Evolutionary conservation across 2,888 invertebrate species (phyloP).

Genomic region (Dicycla oo): DNA sequence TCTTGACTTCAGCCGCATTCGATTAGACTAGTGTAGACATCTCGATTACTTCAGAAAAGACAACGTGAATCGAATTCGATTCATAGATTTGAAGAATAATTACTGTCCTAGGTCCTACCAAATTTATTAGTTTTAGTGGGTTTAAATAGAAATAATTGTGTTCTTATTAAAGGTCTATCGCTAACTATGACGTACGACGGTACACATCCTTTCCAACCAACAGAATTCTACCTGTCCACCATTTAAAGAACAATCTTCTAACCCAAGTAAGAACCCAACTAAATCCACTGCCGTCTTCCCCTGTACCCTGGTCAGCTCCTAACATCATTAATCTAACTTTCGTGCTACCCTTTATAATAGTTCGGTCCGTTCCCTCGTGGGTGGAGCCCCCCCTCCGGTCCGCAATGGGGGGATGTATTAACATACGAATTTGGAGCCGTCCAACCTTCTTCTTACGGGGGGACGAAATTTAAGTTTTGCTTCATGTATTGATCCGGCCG

Average conservation of each 20-base stretch:
- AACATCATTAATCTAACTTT: constrained; percentile 91
- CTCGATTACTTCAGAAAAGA: too few relatives aligned
- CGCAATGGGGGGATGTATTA: constrained; percentile 80
- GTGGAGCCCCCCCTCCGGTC: constrained; percentile 70
- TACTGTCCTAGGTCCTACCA: too few relatives aligned
- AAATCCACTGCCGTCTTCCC: constrained; percentile 62
- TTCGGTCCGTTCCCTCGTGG: constrained; percentile 86
- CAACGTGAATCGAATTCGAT: too few relatives aligned
- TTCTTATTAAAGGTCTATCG: too few relatives aligned
- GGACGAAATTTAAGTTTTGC: constrained; percentile 89
- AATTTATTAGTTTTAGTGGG: too few relatives aligned
- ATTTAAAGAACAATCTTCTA: constrained; percentile 1
- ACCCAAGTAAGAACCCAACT: constrained; percentile 5
- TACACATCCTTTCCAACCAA: too few relatives aligned
- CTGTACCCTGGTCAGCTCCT: constrained; percentile 88
- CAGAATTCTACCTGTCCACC: not conserved
- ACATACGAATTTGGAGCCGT: constrained; percentile 89
- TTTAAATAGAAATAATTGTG: too few relatives aligned
- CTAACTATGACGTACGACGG: too few relatives aligned
- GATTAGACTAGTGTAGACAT: too few relatives aligned
- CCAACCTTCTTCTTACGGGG: constrained; percentile 87
- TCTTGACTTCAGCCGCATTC: not conserved
- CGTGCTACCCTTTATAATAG: constrained; percentile 91
- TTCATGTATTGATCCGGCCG: constrained; percentile 86
- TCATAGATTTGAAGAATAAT: too few relatives aligned